phyloP scores from a whole-genome alignment of 92 coral and sea anemone genomes.

The Hydrozoanthus gracilis region DNA sequence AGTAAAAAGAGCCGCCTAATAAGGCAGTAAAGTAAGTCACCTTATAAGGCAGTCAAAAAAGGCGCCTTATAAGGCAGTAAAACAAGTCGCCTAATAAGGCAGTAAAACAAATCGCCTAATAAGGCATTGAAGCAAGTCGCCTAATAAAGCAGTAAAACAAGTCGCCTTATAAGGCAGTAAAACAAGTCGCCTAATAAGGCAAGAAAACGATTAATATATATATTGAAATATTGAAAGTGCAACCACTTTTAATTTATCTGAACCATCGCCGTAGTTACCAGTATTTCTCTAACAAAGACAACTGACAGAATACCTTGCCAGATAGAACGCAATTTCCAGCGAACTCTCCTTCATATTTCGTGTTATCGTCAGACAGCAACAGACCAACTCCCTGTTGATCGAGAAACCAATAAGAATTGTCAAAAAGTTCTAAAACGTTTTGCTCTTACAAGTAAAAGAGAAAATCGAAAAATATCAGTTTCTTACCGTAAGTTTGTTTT shows the following conservation, averaged over 20 bases:
- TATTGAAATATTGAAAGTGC: too few relatives aligned
- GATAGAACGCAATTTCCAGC: constrained; percentile 83
- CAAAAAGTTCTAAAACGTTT: not conserved
- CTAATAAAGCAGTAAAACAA: too few relatives aligned
- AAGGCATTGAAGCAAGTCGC: too few relatives aligned
- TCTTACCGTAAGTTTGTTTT: constrained; percentile 85
- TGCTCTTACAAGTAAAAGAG: not conserved
- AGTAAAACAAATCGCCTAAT: too few relatives aligned
- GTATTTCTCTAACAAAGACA: not conserved
- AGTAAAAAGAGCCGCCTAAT: too few relatives aligned
- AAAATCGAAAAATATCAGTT: not conserved
- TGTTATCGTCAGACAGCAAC: constrained; percentile 91
- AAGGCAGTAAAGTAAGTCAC: too few relatives aligned
- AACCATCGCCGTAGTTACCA: not conserved
- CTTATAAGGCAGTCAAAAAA: too few relatives aligned
- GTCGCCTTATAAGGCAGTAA: too few relatives aligned
- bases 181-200: too few relatives aligned
- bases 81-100: too few relatives aligned
- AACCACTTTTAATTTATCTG: not conserved
- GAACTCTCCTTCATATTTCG: constrained; percentile 93
- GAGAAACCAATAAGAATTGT: not conserved
- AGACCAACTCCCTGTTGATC: constrained; percentile 83
- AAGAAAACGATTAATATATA: too few relatives aligned
- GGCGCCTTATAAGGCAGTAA: too few relatives aligned
- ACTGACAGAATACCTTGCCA: constrained; percentile 77